Evolutionary conservation across 1,140 invertebrate species (phyloP), one percentile per base, ranked within the genome.

Genomic region (Lepidostoma basale): DNA sequence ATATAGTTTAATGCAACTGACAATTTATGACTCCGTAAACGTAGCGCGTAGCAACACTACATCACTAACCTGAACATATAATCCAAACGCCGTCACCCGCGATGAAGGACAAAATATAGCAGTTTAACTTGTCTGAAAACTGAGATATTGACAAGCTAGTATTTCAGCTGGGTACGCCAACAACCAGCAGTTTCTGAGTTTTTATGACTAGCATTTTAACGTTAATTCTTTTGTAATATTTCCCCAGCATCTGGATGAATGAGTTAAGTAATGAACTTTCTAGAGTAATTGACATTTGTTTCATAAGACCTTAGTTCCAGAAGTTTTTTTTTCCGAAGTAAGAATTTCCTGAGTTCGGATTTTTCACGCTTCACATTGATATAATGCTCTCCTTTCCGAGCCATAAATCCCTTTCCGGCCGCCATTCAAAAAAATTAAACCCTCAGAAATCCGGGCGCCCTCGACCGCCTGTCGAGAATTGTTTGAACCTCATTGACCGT

Each of bases 401-500:
- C 45, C 0, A 47, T 47, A 47, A 47, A 47, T 23, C 20, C 45
- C 45, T 23, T 22, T 47, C 45, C 45, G 10, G 52, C n/a, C n/a
- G 52, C 23, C 52, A 33, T 56, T 56, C 52, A 23, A 56, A 56
- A 56, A 56, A 56, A 56, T 56, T 25, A 56, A 56, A 56, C 28
- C 52, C 26, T 47, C 45, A 47, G 45, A 47, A 47, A 47, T 47
- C 45, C 45, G 10, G 12, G 30, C 30, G 16, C 45, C 3, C 20
- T 20, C 45, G 44, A 20, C 16, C 44, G 16, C 12, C 6, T n/a
- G 52, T n/a, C 26, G 14, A 26, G 60, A 36, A 28, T 45, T 63
- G 60, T 63, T 63, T 49, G 60, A 47, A 63, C 60, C 26, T 45
- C 60, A 63, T 63, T 45, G 60, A 63, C 60, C 60, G 60, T 63